Percentiles rank a stretch among this genome's conserved stretches.
These are phyloP conservation scores for Thecophora atra DNA, from an alignment of 2,888 invertebrate genomes.

Conservation along the genomic window DNA sequence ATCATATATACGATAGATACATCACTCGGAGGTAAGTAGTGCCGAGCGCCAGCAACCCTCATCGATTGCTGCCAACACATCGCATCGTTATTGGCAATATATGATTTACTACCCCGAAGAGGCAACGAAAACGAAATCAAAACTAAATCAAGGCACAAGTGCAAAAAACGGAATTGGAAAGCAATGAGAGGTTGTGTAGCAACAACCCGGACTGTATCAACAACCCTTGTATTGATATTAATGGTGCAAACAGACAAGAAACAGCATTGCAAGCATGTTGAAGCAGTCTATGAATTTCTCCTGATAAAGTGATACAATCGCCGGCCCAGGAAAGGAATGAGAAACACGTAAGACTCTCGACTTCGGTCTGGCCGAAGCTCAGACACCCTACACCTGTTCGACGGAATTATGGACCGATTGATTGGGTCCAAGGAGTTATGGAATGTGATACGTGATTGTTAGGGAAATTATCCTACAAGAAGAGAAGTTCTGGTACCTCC, in stretches of 20 bases:
- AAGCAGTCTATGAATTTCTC: constrained; percentile 13
- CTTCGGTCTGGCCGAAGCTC: no score
- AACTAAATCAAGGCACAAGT: constrained; percentile 36
- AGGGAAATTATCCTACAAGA: no score
- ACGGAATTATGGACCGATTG: no score
- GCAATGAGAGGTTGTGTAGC: constrained; percentile 43
- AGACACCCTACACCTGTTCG: no score
- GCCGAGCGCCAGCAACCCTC: constrained; percentile 40
- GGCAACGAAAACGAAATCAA: constrained; percentile 36
- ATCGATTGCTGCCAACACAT: constrained; percentile 33
- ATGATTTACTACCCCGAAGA: constrained; percentile 57
- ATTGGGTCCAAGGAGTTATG: no score
- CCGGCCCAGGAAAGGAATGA: no score
- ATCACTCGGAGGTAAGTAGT: constrained; percentile 42
- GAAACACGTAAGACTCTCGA: no score
- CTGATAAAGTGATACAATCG: no score
- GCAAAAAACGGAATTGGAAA: constrained; percentile 48
- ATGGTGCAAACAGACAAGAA: constrained; percentile 6
- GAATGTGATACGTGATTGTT: no score
- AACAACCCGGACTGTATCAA: constrained; percentile 41
- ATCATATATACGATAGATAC: no score
- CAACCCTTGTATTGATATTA: constrained; percentile 27
- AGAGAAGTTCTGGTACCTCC: no score
- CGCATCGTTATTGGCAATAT: constrained; percentile 48
- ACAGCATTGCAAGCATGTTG: background rate